These are phyloP conservation scores for Neolamprologus multifasciatus DNA, from an alignment of 2,797 vertebrate species.

Conservation along the genomic window DNA sequence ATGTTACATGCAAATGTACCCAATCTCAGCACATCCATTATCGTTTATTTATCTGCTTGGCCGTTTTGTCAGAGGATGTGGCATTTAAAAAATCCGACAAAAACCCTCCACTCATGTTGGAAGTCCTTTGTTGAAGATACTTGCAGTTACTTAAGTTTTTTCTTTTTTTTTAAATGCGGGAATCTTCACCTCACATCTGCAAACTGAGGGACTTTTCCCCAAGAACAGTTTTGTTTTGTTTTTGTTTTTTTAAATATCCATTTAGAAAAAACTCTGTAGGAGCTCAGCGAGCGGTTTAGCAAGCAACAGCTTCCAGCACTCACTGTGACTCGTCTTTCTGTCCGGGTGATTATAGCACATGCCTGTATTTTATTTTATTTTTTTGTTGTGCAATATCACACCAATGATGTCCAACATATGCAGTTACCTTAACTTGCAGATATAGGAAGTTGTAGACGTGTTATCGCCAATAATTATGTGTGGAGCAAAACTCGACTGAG, in stretches of 20 bases:
- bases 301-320: background rate
- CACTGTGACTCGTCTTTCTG: background rate
- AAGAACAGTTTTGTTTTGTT: background rate
- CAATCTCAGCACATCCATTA: background rate
- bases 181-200: no score
- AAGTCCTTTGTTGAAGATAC: background rate
- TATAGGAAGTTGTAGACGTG: background rate
- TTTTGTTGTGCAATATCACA: background rate
- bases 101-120: background rate
- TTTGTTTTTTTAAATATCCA: background rate
- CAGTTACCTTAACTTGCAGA: background rate
- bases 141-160: background rate
- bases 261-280: background rate
- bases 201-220: background rate
- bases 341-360: fast-evolving
- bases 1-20: background rate
- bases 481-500: background rate
- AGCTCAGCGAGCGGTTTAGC: background rate
- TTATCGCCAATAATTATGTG: background rate
- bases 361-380: background rate
- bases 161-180: background rate
- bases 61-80: background rate
- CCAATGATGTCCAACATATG: background rate
- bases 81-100: background rate
- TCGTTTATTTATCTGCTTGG: background rate